Conservation (phyloP, 2,888 invertebrate genomes). For the Antitype chi region DNA sequence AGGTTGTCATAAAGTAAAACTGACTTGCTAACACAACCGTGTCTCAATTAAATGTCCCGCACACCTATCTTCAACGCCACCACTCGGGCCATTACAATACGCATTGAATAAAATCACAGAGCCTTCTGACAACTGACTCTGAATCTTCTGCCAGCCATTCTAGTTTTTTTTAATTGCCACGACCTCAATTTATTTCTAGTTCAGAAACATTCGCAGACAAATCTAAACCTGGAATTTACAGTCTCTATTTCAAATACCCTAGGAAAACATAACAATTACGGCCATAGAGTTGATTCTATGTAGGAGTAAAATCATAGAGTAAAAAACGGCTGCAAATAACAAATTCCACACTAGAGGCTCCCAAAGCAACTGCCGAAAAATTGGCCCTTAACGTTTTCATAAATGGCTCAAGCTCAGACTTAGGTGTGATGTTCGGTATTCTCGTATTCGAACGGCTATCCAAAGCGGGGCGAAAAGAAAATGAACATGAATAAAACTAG, state of each 20-base stretch:
- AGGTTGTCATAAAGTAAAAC: too few species aligned
- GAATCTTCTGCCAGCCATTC: too few species aligned
- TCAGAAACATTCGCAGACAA: too few species aligned
- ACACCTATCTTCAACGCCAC: too few species aligned
- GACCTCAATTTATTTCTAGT: too few species aligned
- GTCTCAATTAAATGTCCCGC: too few species aligned
- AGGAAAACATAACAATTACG: background rate
- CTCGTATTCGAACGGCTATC: background rate
- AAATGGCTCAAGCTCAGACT: background rate
- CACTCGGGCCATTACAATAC: too few species aligned
- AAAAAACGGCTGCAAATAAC: background rate
- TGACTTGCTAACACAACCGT: too few species aligned
- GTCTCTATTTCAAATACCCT: background rate
- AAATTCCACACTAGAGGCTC: background rate
- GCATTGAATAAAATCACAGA: too few species aligned
- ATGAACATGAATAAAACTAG: background rate
- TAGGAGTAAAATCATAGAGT: background rate
- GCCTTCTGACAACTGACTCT: too few species aligned
- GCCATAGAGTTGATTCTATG: background rate
- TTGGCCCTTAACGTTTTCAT: background rate
- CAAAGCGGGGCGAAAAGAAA: too few species aligned
- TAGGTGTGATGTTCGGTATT: background rate
- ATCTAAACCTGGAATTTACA: background rate
- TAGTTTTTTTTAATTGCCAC: too few species aligned
- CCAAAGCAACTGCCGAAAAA: background rate